phyloP scores from a whole-genome alignment of 2,113 vertebrate species.

The Dasyprocta punctata region DNA sequence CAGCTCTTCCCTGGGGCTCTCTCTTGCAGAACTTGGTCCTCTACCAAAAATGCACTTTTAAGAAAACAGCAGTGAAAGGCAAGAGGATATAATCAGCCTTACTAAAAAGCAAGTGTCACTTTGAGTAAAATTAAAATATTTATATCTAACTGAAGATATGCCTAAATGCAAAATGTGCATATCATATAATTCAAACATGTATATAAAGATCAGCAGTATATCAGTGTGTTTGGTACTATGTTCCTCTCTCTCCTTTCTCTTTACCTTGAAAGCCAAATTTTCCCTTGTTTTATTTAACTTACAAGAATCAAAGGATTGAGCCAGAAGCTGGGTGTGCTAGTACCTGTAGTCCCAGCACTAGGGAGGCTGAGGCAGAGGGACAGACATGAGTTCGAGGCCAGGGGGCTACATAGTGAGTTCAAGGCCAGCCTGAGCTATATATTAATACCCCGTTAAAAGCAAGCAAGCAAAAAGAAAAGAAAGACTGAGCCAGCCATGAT shows the following conservation, averaged over 20 bases:
- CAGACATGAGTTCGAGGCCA: background rate
- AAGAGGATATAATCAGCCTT: background rate
- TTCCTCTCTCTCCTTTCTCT: background rate
- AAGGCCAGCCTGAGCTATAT: background rate
- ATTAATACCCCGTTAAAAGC: background rate
- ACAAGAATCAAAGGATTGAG: background rate
- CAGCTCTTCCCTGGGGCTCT: background rate
- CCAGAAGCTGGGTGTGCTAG: background rate
- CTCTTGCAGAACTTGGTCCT: background rate
- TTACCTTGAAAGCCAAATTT: background rate
- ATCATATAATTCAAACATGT: background rate
- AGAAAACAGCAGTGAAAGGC: slow-evolving; percentile 15
- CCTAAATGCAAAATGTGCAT: background rate
- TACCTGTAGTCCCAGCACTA: background rate
- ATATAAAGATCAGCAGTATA: background rate
- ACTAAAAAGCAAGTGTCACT: slow-evolving; percentile 7
- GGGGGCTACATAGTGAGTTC: background rate
- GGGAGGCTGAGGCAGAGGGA: background rate
- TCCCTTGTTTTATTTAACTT: slow-evolving; percentile 2
- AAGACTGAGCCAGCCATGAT: background rate
- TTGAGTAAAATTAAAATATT: slow-evolving; percentile 29
- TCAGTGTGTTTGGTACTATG: background rate
- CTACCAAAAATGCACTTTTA: slow-evolving; percentile 28
- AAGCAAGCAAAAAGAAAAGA: no score
- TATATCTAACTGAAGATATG: background rate